Conservation (phyloP, 2,113 vertebrate genomes). For the Ceyx cyanopectus region DNA sequence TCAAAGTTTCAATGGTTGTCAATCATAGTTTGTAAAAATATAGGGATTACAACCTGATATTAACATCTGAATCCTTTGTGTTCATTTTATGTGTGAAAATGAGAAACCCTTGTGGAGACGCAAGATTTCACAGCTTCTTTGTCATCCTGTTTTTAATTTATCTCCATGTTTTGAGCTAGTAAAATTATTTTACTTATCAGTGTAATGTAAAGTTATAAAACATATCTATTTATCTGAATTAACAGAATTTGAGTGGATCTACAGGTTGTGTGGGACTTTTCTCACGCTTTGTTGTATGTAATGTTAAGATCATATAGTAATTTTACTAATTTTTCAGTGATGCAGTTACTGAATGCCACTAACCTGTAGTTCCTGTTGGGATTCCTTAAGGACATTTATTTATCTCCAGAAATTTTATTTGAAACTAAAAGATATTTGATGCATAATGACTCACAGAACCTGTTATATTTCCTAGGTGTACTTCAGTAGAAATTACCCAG, state of each 20-base stretch:
- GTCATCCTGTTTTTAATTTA: conserved; percentile 84
- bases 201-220: conserved; percentile 73
- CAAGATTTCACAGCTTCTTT: conserved; percentile 80
- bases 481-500: conserved; percentile 83
- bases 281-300: neutral
- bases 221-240: conserved; percentile 69
- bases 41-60: conserved; percentile 94
- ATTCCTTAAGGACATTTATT: neutral
- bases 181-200: conserved; percentile 82
- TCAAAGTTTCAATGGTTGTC: conserved; percentile 94
- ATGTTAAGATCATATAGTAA: neutral
- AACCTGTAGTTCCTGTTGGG: neutral
- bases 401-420: neutral
- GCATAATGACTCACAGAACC: neutral
- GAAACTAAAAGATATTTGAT: neutral
- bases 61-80: conserved; percentile 88
- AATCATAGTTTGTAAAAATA: conserved; percentile 94
- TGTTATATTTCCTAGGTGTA: conserved; percentile 76
- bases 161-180: conserved; percentile 79
- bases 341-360: neutral
- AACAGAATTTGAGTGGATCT: conserved; percentile 37
- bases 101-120: conserved; percentile 83
- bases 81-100: conserved; percentile 85
- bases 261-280: conserved; percentile 25
- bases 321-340: conserved; percentile 4